Evolutionary conservation across 2,888 invertebrate genomes (phyloP).

Genomic region (Tillus elongatus): DNA sequence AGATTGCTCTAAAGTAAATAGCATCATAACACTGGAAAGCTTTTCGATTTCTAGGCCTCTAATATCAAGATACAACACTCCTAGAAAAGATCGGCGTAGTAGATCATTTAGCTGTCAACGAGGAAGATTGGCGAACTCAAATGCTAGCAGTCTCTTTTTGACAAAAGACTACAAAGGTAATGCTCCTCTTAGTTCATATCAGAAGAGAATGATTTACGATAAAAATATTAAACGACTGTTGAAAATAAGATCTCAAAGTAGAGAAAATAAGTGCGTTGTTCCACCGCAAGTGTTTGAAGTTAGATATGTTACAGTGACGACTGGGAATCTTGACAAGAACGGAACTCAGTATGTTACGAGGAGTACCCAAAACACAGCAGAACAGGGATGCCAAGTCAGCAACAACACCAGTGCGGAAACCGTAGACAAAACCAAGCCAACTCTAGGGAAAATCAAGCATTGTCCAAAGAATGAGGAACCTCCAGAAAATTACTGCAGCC

Average conservation of each 20-base stretch:
- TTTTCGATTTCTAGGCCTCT: background rate
- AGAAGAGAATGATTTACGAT: background rate
- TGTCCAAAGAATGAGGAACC: too few species aligned
- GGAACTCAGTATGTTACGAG: too few species aligned
- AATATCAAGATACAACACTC: constrained; percentile 1
- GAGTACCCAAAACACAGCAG: too few species aligned
- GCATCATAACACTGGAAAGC: background rate
- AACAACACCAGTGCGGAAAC: too few species aligned
- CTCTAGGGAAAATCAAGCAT: too few species aligned
- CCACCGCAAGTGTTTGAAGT: constrained; percentile 2
- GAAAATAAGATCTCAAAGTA: too few species aligned
- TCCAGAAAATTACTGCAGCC: too few species aligned
- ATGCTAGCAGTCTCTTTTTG: constrained; percentile 2
- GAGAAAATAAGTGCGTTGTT: too few species aligned
- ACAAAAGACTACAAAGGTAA: constrained; percentile 1
- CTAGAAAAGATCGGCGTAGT: background rate
- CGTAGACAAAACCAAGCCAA: too few species aligned
- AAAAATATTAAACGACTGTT: constrained; percentile 1
- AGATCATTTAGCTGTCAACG: background rate
- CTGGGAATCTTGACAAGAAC: too few species aligned
- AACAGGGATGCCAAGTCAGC: too few species aligned
- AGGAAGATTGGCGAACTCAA: too few species aligned
- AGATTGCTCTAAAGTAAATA: background rate
- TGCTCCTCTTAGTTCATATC: background rate
- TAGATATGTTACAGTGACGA: background rate